A percentile compares a stretch with the other conserved stretches of the same genome.
phyloP scores from a whole-genome alignment of 2,888 invertebrate genomes.

The Eristalinus sepulchralis region DNA sequence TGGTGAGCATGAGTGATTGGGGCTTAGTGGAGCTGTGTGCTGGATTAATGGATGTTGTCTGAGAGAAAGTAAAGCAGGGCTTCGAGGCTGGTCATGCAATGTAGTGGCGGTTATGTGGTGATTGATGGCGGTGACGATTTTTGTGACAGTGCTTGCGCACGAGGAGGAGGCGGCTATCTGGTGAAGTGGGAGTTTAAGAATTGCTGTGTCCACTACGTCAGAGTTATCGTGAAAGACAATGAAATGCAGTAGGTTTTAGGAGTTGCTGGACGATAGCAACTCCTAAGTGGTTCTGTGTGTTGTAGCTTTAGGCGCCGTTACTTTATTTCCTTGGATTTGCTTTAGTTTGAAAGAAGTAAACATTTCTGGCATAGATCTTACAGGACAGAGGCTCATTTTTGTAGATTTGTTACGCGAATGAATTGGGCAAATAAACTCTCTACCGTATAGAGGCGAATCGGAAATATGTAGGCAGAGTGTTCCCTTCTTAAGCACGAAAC shows the following conservation, averaged over 20 bases:
- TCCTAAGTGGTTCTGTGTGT: no score
- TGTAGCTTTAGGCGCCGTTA: no score
- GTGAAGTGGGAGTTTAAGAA: not conserved
- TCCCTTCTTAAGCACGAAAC: no score
- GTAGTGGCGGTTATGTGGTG: not conserved
- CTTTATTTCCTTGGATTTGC: no score
- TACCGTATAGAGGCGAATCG: no score
- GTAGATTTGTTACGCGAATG: no score
- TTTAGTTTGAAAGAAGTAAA: no score
- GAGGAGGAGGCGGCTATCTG: not conserved
- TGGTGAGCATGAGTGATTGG: conserved; percentile 25
- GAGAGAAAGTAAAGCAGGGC: not conserved
- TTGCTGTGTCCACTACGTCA: not conserved
- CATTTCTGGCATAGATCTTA: no score
- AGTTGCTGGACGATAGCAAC: not conserved
- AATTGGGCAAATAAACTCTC: no score
- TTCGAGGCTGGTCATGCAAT: not conserved
- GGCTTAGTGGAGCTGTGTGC: not conserved
- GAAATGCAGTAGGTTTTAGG: not conserved
- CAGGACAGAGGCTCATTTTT: no score
- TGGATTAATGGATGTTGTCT: conserved; percentile 3
- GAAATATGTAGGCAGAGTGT: no score
- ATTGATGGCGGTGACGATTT: not conserved
- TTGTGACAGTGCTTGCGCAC: not conserved
- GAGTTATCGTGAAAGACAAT: not conserved